Evolutionary conservation across 2,113 vertebrate species (phyloP), one percentile per base, ranked within the genome.

Genomic region (Microtus oregoni): DNA sequence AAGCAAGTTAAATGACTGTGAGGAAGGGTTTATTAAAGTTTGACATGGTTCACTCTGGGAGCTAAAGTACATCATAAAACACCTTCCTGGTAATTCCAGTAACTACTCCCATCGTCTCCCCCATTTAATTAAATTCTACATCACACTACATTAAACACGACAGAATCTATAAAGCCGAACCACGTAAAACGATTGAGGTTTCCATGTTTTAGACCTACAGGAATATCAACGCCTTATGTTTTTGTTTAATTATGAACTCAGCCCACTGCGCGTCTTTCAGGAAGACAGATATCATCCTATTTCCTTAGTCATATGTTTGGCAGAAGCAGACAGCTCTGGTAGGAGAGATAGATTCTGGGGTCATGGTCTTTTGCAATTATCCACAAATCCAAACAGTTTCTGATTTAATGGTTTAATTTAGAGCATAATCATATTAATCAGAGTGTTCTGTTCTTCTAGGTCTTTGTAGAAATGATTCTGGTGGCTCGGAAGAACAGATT

Each of bases 381-480:
- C 92, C 92, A 89, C 88, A 97, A 92, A 94, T 91, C 63, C 63
- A 94, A 97, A 93, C 86, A 79, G 58, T 78, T 97, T 95, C 92
- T 94, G 92, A 97, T 86, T 65, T 94, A 95, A 86, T 79, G 68
- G 72, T 92, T 97, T 97, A 93, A 97, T 96, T 96, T 97, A 89
- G 73, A 95, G 38, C 32, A 61, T 94, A 96, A 97, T 96, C 94
- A n/a, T 41, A 92, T 97, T 96, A 96, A 97, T 86, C 72, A 93
- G 96, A 96, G 88, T 95, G 96, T 92, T 93, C 97, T 96, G 94
- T 97, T 96, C 91, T 75, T 90, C 90, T 95, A 61, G 89, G 61
- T 86, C 85, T 96, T 94, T 91, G 55, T 96, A 86, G 65, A 96
- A 86, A 91, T 86, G 65, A 86, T 81, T 73, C 96, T 95, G 79